A percentile compares a stretch with the other conserved stretches of the same genome.
phyloP scores from a whole-genome alignment of 2,888 invertebrate species.

The Schizotus pectinicornis region DNA sequence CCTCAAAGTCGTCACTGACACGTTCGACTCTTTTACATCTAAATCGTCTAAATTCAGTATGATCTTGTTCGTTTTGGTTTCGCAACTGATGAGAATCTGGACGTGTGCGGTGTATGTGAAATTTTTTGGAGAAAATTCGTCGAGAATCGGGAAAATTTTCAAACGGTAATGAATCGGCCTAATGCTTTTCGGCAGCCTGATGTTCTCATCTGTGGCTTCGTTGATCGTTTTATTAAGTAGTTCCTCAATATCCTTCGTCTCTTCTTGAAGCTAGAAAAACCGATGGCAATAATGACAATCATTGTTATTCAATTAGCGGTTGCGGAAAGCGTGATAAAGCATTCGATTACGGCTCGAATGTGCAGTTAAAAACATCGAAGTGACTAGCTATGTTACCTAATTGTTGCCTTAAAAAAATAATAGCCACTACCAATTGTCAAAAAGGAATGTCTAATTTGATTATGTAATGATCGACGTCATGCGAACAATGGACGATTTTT shows the following conservation, averaged over 20 bases:
- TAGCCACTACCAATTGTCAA: constrained; percentile 10
- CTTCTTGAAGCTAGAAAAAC: constrained; percentile 44
- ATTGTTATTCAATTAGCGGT: background rate
- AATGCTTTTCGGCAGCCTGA: constrained; percentile 46
- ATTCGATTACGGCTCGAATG: background rate
- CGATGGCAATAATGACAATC: constrained; percentile 3
- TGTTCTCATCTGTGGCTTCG: constrained; percentile 44
- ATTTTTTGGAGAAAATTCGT: constrained; percentile 46
- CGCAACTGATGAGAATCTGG: constrained; percentile 48
- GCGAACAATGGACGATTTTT: background rate
- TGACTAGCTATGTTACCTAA: constrained; percentile 8
- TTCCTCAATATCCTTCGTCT: constrained; percentile 51
- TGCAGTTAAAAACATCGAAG: too few species aligned
- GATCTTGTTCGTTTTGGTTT: constrained; percentile 48
- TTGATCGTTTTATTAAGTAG: constrained; percentile 51
- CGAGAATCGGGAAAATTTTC: constrained; percentile 51
- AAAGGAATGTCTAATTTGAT: constrained; percentile 10
- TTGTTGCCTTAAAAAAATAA: constrained; percentile 20
- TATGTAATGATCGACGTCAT: constrained; percentile 15
- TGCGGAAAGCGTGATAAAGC: background rate
- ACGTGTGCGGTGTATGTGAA: constrained; percentile 53
- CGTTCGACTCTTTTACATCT: constrained; percentile 43
- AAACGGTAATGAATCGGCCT: constrained; percentile 50
- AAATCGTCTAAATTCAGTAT: constrained; percentile 51
- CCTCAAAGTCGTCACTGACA: constrained; percentile 39